phyloP scores from a whole-genome alignment of 2,113 vertebrate species.

The Puffinus mauretanicus region DNA sequence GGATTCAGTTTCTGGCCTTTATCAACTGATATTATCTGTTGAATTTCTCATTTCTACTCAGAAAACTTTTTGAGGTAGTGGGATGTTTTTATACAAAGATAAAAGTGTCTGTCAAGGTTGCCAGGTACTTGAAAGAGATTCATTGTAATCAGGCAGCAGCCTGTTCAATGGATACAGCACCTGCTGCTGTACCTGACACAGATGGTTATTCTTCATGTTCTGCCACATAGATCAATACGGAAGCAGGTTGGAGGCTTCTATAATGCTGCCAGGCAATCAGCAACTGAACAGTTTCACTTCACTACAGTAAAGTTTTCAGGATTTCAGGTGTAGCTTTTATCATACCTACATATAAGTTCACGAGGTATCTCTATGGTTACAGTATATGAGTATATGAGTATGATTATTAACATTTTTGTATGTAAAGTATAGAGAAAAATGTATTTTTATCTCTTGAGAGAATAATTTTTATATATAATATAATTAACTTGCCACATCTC shows the following conservation, averaged over 20 bases:
- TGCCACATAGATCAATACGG: conserved; percentile 31
- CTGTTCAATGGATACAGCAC: conserved; percentile 8
- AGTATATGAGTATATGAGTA: not conserved
- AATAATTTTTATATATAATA: not conserved
- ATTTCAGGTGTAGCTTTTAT: conserved; percentile 29
- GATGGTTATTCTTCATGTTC: conserved; percentile 28
- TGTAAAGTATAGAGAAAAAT: not conserved
- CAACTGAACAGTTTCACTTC: not conserved
- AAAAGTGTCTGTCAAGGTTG: conserved; percentile 19
- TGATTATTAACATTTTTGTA: not conserved
- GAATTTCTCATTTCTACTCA: conserved; percentile 41
- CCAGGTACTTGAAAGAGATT: conserved; percentile 44
- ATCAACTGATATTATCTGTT: not conserved
- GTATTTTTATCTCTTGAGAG: not conserved
- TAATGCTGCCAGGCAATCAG: conserved; percentile 41
- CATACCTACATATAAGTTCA: conserved; percentile 14
- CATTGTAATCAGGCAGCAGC: conserved; percentile 18
- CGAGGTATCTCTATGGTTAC: not conserved
- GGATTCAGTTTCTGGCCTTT: not conserved
- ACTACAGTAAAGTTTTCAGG: not conserved
- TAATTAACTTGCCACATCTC: not conserved
- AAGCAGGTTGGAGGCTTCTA: not conserved
- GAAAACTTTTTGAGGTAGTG: conserved; percentile 28
- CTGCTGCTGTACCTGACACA: conserved; percentile 40
- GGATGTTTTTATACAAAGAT: not conserved